Base-by-base conservation (phyloP, 30 jellyfish, hydroid and myxozoan species). In the Turritopsis dohrnii region DNA sequence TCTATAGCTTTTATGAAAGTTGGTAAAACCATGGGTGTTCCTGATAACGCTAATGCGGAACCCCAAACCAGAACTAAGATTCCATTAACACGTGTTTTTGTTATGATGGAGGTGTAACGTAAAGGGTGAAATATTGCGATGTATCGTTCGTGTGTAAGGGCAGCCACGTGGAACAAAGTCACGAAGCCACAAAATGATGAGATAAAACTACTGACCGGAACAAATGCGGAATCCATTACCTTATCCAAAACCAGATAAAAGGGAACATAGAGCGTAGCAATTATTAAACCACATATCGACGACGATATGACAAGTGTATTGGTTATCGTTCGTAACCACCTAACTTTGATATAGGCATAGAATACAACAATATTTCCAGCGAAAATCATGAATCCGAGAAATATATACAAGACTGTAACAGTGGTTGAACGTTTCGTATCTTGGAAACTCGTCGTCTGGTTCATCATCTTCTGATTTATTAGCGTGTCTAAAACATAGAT, bases 111-210 rank as follows among this genome's bases (percentile, higher is more conserved):
- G 80, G 65, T 69, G 72, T 88, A 88, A 0, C 90, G 88, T 19
- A 88, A 80, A 29, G 90, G 84, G 72, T 82, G 81, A 74, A 83
- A 88, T 21, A 88, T 79, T 19, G 96, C 96, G 1, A 88, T 83
- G 52, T 88, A 76, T 4, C 96, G 79, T 54, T 88, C 96, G 82
- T 82, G 83, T 30, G 96, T 88, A 1, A 88, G 81, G 19, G 96
- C 96, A 13, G 85, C 84, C 13, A 88, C 87, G 28, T 88, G 82
- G 65, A 88, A 82, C 81, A 88, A 52, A 23, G 88, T 81, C 9
- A 85, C 90, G 52, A 88, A 88, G 29, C 96, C 85, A 54, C 87
- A 65, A 16, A 88, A 77, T 1, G 90, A 87, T 4, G 96, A 89
- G 26, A 88, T 76, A 73, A 81, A 83, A 28, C 81, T 65, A 29